A percentile compares a stretch with the other conserved stretches of the same genome.
phyloP scores from a whole-genome alignment of 2,888 invertebrate species.

The Clivina fossor region DNA sequence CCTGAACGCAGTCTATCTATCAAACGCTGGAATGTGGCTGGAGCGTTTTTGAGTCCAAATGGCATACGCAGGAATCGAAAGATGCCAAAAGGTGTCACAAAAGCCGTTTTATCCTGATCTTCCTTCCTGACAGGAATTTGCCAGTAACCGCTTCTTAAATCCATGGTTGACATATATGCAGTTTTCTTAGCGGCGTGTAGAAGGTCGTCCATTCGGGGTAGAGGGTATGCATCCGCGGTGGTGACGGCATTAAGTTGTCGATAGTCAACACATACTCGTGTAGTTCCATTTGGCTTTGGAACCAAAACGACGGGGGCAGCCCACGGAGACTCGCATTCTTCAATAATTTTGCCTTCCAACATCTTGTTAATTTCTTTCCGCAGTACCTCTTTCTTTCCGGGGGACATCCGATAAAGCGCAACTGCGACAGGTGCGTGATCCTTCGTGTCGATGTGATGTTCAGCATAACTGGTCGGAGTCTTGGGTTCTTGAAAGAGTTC shows the following conservation, averaged over 20 bases:
- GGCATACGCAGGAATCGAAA: constrained; percentile 11
- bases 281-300: neutral
- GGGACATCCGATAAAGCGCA: too few relatives aligned
- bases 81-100: constrained; percentile 4
- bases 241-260: neutral
- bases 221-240: neutral
- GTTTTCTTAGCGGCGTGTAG: constrained; percentile 4
- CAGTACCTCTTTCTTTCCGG: too few relatives aligned
- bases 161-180: constrained; percentile 5
- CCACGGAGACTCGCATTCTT: neutral
- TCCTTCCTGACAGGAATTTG: neutral
- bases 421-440: too few relatives aligned
- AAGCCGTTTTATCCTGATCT: constrained; percentile 11
- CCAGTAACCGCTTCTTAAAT: neutral
- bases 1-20: constrained; percentile 6
- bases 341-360: too few relatives aligned
- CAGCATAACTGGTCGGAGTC: too few relatives aligned
- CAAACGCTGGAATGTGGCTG: constrained; percentile 5
- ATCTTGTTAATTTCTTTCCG: too few relatives aligned
- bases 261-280: neutral
- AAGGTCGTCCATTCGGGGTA: neutral
- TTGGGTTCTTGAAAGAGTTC: too few relatives aligned
- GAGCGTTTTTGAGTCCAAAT: neutral
- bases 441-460: too few relatives aligned
- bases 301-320: neutral